A percentile compares a stretch with the other conserved stretches of the same genome.
These are phyloP conservation scores for Acrobasis repandana DNA, from an alignment of 2,888 invertebrate species.

Conservation along the genomic window DNA sequence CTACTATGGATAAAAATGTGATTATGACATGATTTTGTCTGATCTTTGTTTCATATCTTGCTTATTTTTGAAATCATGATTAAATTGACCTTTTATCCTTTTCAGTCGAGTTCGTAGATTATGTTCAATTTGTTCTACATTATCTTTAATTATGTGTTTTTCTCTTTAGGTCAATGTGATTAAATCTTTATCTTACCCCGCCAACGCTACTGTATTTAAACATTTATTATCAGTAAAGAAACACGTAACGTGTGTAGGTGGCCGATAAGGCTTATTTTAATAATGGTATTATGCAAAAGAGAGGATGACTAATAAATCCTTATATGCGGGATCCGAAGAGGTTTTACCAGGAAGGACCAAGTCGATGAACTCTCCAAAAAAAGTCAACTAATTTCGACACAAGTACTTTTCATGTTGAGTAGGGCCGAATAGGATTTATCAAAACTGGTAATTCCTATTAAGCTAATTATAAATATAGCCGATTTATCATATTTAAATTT, in stretches of 20 bases:
- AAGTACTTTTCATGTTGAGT: background rate
- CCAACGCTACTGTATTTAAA: background rate
- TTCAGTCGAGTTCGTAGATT: background rate
- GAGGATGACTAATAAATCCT: conserved; percentile 15
- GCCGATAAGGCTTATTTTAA: conserved; percentile 10
- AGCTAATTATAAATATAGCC: too few species aligned
- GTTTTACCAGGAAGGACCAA: conserved; percentile 16
- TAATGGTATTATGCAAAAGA: conserved; percentile 14
- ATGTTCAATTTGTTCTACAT: background rate
- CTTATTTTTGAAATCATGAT: too few species aligned
- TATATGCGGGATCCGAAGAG: conserved; percentile 1
- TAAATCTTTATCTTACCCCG: background rate
- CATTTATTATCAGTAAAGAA: conserved; percentile 11
- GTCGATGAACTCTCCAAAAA: conserved; percentile 62
- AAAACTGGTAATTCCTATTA: too few species aligned
- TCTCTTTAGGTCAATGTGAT: conserved; percentile 4
- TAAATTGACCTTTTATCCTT: too few species aligned
- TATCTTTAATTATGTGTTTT: background rate
- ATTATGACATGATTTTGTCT: too few species aligned
- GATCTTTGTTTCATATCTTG: too few species aligned
- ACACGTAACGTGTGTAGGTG: conserved; percentile 1
- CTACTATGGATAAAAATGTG: too few species aligned
- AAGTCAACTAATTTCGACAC: conserved; percentile 66
- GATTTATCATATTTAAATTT: too few species aligned
- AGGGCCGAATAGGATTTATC: too few species aligned